These are phyloP conservation scores for Vombatus ursinus DNA, from an alignment of 2,113 vertebrate species.

Conservation along the genomic window DNA sequence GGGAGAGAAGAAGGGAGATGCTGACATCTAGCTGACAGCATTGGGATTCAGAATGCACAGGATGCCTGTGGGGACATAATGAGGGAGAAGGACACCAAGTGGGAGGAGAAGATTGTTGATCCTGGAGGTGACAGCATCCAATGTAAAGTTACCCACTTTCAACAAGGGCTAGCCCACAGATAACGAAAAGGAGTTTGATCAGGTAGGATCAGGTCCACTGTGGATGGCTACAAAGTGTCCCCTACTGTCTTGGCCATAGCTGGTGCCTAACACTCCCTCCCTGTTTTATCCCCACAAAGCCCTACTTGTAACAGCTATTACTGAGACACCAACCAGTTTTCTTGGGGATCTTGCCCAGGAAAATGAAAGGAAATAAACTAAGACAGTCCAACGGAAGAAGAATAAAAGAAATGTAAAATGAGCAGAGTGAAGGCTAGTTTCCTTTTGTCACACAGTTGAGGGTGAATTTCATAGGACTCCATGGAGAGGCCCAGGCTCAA, in stretches of 20 bases:
- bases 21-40: not conserved
- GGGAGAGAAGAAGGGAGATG: not conserved
- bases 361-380: slow-evolving; percentile 70
- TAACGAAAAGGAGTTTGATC: not conserved
- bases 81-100: not conserved
- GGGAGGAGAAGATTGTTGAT: not conserved
- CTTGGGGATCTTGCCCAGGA: slow-evolving; percentile 61
- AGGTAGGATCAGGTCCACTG: not conserved
- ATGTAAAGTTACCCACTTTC: not conserved
- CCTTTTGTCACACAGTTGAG: slow-evolving; percentile 31
- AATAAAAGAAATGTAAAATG: slow-evolving; percentile 60
- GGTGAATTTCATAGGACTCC: slow-evolving; percentile 52
- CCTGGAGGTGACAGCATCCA: not conserved
- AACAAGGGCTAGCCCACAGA: not conserved
- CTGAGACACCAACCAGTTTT: slow-evolving; percentile 72
- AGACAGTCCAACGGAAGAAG: slow-evolving; percentile 56
- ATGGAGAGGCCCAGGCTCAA: slow-evolving; percentile 42
- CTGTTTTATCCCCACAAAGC: slow-evolving; percentile 32
- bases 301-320: slow-evolving; percentile 30
- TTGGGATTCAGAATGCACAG: not conserved
- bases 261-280: slow-evolving; percentile 19
- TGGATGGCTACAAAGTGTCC: slow-evolving; percentile 15
- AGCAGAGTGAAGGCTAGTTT: slow-evolving; percentile 41
- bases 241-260: slow-evolving; percentile 45
- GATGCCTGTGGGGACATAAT: not conserved